Conservation (phyloP, 2,113 vertebrate genomes). For the Melospiza melodia region DNA sequence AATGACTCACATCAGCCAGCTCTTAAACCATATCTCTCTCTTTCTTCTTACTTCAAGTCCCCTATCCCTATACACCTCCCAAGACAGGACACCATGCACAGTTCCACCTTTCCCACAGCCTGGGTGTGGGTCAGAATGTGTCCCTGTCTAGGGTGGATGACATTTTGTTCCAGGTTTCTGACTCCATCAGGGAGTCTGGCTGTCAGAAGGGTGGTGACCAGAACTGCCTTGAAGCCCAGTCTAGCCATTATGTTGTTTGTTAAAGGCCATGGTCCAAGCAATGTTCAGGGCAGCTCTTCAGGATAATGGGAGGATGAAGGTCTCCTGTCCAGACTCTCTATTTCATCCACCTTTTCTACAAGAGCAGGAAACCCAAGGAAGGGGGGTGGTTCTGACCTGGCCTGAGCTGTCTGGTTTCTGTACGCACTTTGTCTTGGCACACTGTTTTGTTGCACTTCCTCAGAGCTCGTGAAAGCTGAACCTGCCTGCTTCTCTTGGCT, state of each 20-base stretch:
- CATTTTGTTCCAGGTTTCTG: neutral
- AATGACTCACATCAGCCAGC: neutral
- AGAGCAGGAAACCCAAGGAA: neutral
- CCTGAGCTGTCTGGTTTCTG: neutral
- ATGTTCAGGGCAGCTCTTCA: neutral
- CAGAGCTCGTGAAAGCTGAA: neutral
- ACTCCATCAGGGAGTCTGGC: neutral
- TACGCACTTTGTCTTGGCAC: neutral
- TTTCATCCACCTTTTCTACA: neutral
- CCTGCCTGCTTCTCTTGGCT: neutral
- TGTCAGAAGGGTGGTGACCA: neutral
- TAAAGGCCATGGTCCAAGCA: neutral
- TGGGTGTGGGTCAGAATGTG: neutral
- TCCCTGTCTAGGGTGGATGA: neutral
- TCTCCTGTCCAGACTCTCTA: neutral
- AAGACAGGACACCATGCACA: neutral
- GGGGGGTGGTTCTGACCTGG: neutral
- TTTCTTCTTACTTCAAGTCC: neutral
- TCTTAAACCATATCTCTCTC: neutral
- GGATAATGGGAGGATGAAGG: neutral
- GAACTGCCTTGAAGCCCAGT: neutral
- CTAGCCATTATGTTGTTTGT: neutral
- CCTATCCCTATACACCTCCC: rapidly evolving
- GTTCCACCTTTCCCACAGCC: neutral
- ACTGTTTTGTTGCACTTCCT: neutral